Evolutionary conservation across 1,140 invertebrate species (phyloP).

Genomic region (Apolygus lucorum): DNA sequence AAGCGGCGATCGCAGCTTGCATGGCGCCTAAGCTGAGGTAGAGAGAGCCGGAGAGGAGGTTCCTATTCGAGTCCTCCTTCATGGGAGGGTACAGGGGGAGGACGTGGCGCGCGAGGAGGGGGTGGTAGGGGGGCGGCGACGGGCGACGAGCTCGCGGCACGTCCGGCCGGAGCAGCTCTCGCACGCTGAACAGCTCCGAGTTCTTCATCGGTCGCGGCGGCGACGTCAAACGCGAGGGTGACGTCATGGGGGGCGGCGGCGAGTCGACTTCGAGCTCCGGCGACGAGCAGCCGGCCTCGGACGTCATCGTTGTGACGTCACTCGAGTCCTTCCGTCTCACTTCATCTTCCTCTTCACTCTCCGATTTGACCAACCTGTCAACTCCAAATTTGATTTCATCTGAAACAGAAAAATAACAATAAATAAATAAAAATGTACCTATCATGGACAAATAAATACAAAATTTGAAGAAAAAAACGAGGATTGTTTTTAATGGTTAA

Average conservation of each 20-base stretch:
- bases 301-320: slow-evolving; percentile 48
- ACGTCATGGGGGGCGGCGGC: slow-evolving; percentile 40
- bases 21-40: slow-evolving; percentile 50
- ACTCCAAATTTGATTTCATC: slow-evolving; percentile 65
- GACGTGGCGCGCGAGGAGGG: slow-evolving; percentile 21
- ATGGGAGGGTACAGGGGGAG: slow-evolving; percentile 29
- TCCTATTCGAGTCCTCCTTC: slow-evolving; percentile 41
- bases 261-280: slow-evolving; percentile 62
- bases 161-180: slow-evolving; percentile 64
- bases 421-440: too few relatives aligned
- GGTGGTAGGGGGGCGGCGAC: slow-evolving; percentile 33
- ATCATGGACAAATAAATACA: too few relatives aligned
- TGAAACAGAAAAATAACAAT: too few relatives aligned
- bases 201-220: slow-evolving; percentile 44
- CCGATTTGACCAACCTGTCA: slow-evolving; percentile 48
- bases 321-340: slow-evolving; percentile 39
- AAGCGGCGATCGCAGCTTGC: slow-evolving; percentile 41
- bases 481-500: too few relatives aligned
- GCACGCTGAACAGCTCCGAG: slow-evolving; percentile 70
- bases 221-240: slow-evolving; percentile 5
- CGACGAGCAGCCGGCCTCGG: slow-evolving; percentile 49
- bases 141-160: slow-evolving; percentile 51
- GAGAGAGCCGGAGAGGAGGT: slow-evolving; percentile 47
- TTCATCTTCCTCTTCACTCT: slow-evolving; percentile 31
- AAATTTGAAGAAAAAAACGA: too few relatives aligned